These are phyloP conservation scores for Polietes domitor DNA, from an alignment of 2,888 invertebrate genomes.

Conservation along the genomic window DNA sequence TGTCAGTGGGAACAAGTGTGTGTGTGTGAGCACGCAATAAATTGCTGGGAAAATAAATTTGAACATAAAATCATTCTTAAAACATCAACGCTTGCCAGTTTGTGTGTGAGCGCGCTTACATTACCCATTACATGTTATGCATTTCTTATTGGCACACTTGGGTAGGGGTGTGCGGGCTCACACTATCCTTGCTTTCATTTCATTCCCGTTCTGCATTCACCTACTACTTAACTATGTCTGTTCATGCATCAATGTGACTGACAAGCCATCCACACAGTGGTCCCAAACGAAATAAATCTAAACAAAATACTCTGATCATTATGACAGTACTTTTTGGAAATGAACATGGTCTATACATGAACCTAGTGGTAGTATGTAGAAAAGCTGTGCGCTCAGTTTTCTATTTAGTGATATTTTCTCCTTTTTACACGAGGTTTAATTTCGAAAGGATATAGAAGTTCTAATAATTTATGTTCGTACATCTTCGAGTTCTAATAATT, in stretches of 20 bases:
- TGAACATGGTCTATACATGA: too few relatives aligned
- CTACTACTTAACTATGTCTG: background rate
- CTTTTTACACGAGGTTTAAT: too few relatives aligned
- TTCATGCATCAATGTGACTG: background rate
- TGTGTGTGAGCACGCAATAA: background rate
- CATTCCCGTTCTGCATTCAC: background rate
- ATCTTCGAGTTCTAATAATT: too few relatives aligned
- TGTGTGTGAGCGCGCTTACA: background rate
- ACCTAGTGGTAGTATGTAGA: too few relatives aligned
- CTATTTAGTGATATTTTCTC: too few relatives aligned
- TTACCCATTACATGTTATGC: slow-evolving; percentile 2
- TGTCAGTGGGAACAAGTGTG: background rate
- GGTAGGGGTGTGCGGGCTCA: background rate
- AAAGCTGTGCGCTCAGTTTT: too few relatives aligned
- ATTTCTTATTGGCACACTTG: slow-evolving; percentile 8
- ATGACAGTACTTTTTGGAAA: too few relatives aligned
- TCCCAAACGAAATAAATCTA: too few relatives aligned
- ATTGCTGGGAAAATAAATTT: background rate
- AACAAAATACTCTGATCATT: too few relatives aligned
- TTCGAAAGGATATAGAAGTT: too few relatives aligned
- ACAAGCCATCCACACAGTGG: background rate
- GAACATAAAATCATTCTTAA: background rate
- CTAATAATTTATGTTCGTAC: too few relatives aligned
- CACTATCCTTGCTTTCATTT: background rate
- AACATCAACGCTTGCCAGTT: slow-evolving; percentile 19